phyloP scores from a whole-genome alignment of 2,888 invertebrate species.

The Elmis aenea region DNA sequence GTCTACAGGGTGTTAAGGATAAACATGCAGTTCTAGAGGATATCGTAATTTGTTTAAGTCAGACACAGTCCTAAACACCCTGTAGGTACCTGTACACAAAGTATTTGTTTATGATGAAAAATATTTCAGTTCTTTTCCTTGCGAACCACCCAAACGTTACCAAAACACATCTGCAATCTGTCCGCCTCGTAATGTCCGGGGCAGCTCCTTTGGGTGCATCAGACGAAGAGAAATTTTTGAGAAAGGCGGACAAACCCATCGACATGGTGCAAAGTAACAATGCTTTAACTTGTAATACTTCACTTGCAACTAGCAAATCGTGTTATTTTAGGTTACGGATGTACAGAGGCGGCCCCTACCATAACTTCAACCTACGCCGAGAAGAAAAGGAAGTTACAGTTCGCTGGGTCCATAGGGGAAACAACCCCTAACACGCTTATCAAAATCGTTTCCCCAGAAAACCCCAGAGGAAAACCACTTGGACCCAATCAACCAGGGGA shows the following conservation, averaged over 20 bases:
- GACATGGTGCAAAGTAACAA: slow-evolving; percentile 37
- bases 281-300: too few species aligned
- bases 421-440: slow-evolving; percentile 58
- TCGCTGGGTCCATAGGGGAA: slow-evolving; percentile 50
- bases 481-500: slow-evolving; percentile 59
- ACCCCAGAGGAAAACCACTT: slow-evolving; percentile 28
- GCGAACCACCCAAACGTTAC: slow-evolving; percentile 57
- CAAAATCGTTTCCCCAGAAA: slow-evolving; percentile 55
- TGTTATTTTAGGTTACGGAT: slow-evolving; percentile 61
- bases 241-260: slow-evolving; percentile 42
- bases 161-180: slow-evolving; percentile 52
- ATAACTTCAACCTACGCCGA: slow-evolving; percentile 14
- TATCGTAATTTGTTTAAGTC: too few species aligned
- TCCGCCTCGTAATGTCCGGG: slow-evolving; percentile 56
- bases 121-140: slow-evolving; percentile 62
- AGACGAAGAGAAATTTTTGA: slow-evolving; percentile 52
- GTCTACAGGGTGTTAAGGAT: too few species aligned
- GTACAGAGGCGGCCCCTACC: slow-evolving; percentile 64
- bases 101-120: too few species aligned
- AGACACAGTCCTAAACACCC: too few species aligned
- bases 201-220: slow-evolving; percentile 64
- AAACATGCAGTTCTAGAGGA: too few species aligned
- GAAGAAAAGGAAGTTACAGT: slow-evolving; percentile 10
- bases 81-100: too few species aligned
- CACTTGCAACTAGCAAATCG: too few species aligned